These are phyloP conservation scores for Heliconius eleuchia DNA, from an alignment of 1,140 invertebrate species.

Conservation along the genomic window DNA sequence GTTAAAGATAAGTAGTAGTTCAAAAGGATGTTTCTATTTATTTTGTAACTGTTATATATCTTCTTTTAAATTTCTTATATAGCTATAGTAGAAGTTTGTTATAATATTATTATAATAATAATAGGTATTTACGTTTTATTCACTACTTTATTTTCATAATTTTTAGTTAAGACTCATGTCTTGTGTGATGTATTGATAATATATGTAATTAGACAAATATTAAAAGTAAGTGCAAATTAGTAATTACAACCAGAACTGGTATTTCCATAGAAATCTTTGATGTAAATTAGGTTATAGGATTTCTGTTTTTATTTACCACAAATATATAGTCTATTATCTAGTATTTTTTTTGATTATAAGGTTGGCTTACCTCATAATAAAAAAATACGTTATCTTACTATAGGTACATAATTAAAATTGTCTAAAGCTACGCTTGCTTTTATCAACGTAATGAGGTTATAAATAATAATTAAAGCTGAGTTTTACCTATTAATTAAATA, in stretches of 20 bases:
- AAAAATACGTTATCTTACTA: not conserved
- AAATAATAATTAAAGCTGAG: not conserved
- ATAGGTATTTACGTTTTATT: too few relatives aligned
- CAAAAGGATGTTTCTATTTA: slow-evolving; percentile 5
- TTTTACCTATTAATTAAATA: not conserved
- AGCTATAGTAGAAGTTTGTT: not conserved
- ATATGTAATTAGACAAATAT: not conserved
- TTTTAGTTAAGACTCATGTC: too few relatives aligned
- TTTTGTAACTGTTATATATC: not conserved
- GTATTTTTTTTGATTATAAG: too few relatives aligned
- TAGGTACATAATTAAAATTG: not conserved
- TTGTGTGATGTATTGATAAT: too few relatives aligned
- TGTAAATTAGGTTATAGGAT: too few relatives aligned
- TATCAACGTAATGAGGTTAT: slow-evolving; percentile 3
- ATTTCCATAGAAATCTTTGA: too few relatives aligned
- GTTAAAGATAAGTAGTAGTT: not conserved
- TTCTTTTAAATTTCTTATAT: not conserved
- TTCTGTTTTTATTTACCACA: too few relatives aligned
- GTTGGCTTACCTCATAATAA: not conserved
- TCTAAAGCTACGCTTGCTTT: not conserved
- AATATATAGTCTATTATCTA: not conserved
- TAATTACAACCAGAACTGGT: too few relatives aligned
- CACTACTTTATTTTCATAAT: too few relatives aligned
- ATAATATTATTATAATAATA: not conserved
- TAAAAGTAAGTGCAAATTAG: not conserved